phyloP scores from a whole-genome alignment of 2,797 vertebrate species.

The Masticophis lateralis region DNA sequence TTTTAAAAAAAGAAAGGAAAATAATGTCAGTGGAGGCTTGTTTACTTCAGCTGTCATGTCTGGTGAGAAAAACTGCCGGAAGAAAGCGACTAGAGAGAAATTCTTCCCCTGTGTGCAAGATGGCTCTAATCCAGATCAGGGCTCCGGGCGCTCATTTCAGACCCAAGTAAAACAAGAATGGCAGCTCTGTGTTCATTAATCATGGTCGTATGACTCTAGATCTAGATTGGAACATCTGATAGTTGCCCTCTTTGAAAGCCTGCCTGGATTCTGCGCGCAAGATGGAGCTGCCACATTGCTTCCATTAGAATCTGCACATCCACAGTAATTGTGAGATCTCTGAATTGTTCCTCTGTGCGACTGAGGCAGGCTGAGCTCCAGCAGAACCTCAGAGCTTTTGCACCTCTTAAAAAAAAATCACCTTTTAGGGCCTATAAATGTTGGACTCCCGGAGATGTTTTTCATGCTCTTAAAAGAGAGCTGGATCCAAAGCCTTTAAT shows the following conservation, averaged over 20 bases:
- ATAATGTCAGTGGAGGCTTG: neutral
- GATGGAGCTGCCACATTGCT: neutral
- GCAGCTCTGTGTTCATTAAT: neutral
- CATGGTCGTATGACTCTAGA: neutral
- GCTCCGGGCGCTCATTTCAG: neutral
- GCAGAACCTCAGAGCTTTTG: too few relatives aligned
- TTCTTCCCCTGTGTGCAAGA: neutral
- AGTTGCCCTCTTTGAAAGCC: neutral
- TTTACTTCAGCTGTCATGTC: neutral
- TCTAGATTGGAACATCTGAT: neutral
- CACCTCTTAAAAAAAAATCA: neutral
- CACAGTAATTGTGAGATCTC: neutral
- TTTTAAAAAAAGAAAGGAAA: neutral
- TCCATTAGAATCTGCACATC: neutral
- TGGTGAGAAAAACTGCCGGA: neutral
- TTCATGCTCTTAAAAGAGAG: neutral
- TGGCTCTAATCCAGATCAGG: neutral
- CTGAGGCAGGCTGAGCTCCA: neutral
- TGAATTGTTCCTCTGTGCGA: neutral
- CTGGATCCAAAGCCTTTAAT: neutral
- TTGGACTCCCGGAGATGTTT: neutral
- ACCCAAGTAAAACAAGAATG: neutral
- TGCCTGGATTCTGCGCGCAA: neutral
- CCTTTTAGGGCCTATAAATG: too few relatives aligned
- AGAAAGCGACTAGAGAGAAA: neutral